Conservation (phyloP, 2,888 invertebrate species). For the Polyommatus iphigenia region DNA sequence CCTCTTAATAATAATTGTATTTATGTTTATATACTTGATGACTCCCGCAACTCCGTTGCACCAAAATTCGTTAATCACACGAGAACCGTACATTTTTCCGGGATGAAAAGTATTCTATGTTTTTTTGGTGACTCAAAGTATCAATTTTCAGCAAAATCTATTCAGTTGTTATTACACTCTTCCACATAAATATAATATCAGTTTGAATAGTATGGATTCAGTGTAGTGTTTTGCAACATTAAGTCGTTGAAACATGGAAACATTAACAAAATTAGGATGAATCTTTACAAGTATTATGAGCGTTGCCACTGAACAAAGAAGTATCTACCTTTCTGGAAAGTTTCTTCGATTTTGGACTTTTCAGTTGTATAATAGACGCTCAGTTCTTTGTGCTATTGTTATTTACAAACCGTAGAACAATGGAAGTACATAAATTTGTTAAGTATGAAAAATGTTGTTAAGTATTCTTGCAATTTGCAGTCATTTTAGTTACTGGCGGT, state of each 20-base stretch:
- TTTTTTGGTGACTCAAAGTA: too few relatives aligned
- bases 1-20: too few relatives aligned
- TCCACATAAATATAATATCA: too few relatives aligned
- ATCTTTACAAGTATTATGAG: slow-evolving; percentile 2
- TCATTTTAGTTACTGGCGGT: background rate
- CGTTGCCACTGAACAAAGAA: slow-evolving; percentile 7
- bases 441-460: background rate
- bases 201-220: background rate
- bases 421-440: background rate
- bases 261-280: slow-evolving; percentile 5
- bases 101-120: too few relatives aligned
- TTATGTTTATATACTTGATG: too few relatives aligned
- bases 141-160: too few relatives aligned
- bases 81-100: too few relatives aligned
- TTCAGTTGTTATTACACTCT: too few relatives aligned
- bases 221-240: background rate
- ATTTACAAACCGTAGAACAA: slow-evolving; percentile 21
- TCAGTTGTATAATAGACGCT: slow-evolving; percentile 20
- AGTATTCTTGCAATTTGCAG: background rate
- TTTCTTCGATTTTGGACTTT: slow-evolving; percentile 23
- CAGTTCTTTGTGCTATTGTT: slow-evolving; percentile 23
- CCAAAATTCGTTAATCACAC: too few relatives aligned
- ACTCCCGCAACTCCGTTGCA: too few relatives aligned
- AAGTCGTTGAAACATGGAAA: background rate
- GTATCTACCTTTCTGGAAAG: slow-evolving; percentile 2